Conservation (phyloP, 2,888 invertebrate species). For the Zele albiditarsus region DNA sequence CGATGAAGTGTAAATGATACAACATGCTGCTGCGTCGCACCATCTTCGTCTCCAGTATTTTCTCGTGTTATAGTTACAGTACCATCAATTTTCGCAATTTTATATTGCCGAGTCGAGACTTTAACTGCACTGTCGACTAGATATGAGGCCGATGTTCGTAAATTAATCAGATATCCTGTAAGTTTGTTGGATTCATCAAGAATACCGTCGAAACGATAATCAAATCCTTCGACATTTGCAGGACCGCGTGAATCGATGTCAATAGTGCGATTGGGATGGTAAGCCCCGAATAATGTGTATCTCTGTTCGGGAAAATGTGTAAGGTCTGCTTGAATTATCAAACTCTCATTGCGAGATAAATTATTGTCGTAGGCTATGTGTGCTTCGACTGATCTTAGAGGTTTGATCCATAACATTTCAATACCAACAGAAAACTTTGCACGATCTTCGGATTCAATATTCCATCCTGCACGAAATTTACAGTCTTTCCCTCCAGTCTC, state of each 20-base stretch:
- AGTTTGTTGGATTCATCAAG: constrained; percentile 53
- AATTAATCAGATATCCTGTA: constrained; percentile 59
- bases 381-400: constrained; percentile 63
- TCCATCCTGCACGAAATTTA: constrained; percentile 66
- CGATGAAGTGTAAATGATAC: constrained; percentile 53
- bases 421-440: constrained; percentile 62
- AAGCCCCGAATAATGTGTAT: constrained; percentile 56
- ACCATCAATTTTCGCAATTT: constrained; percentile 1
- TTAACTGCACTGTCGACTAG: constrained; percentile 43
- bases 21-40: constrained; percentile 2
- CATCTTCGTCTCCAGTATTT: constrained; percentile 11
- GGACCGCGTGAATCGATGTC: constrained; percentile 56
- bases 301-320: constrained; percentile 55
- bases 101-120: constrained; percentile 41
- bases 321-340: constrained; percentile 51
- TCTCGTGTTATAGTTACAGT: constrained; percentile 27
- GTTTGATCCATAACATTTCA: constrained; percentile 67
- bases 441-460: constrained; percentile 60
- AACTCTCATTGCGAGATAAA: constrained; percentile 53
- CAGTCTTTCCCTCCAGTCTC: constrained; percentile 67
- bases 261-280: constrained; percentile 51
- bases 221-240: constrained; percentile 46
- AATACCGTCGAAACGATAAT: constrained; percentile 56
- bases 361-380: constrained; percentile 59
- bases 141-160: constrained; percentile 41